Base-by-base conservation (phyloP, 2,797 vertebrate species). In the Limnodromus scolopaceus region DNA sequence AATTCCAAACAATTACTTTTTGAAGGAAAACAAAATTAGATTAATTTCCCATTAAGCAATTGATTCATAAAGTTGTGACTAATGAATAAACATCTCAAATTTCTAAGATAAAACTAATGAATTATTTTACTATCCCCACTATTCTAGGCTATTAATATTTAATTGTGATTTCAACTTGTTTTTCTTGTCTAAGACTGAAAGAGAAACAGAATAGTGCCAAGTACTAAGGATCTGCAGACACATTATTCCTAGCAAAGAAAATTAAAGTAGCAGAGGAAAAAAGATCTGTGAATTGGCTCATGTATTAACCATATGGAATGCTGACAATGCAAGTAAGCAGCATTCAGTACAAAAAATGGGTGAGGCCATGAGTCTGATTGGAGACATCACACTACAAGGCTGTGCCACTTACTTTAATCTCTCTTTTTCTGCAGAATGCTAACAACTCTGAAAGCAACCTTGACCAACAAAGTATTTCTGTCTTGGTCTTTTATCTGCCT, bases 21-120 rank as follows among this genome's bases (percentile, higher is more conserved):
- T 49, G 54, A 76, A 54, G 51, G 51, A 84, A 90, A 28, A 60
- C 61, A 41, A 54, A 64, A n/a, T 3, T 7, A 84, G 7, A 86
- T 72, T 69, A 48, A 92, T 94, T 78, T 86, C 57, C 32, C 82
- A 84, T 77, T 84, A 78, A 90, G 91, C 46, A 89, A 92, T 25
- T 75, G 38, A 89, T 88, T 92, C 69, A 86, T 69, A 60, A 61
- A 78, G 38, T 82, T 93, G 27, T 92, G 85, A 87, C 53, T 92
- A 86, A 90, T 74, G 72, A 94, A 93, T 71, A 95, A 95, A 94
- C 69, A 94, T 63, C 25, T 92, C 32, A 5, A 41, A 94, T 94
- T 95, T 94, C 54, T 41, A 76, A 78, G 41, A 86, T 28, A 72
- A 84, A 90, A 84, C 12, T 75, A 88, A 93, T 88, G 57, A 75